Evolutionary conservation across 2,888 invertebrate genomes (phyloP).

Genomic region (Agapostemon virescens): DNA sequence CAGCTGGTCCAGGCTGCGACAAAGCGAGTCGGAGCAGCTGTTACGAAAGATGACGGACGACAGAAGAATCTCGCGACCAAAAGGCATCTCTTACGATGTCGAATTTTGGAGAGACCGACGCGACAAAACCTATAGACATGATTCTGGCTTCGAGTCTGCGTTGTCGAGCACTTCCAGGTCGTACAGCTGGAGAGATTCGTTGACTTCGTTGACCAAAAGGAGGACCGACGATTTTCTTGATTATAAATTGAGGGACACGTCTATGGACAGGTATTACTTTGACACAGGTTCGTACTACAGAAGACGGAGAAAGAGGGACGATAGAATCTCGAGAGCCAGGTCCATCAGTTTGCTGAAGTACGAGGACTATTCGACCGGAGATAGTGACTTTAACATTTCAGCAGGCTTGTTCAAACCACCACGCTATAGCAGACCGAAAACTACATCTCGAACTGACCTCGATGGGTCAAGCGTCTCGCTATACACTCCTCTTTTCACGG

Average conservation of each 20-base stretch:
- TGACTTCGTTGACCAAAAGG: conserved; percentile 48
- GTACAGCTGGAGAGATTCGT: conserved; percentile 64
- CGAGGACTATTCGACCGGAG: conserved; percentile 65
- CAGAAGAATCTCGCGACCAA: conserved; percentile 13
- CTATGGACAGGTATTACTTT: conserved; percentile 57
- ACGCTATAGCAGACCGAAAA: conserved; percentile 34
- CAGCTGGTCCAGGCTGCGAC: conserved; percentile 56
- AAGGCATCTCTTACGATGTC: conserved; percentile 41
- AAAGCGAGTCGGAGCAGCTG: conserved; percentile 65
- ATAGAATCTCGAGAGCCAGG: conserved; percentile 57
- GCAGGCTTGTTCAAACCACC: conserved; percentile 38
- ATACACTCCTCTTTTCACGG: conserved; percentile 33
- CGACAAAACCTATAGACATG: conserved; percentile 42
- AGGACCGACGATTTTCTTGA: conserved; percentile 58
- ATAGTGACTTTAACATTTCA: conserved; percentile 59
- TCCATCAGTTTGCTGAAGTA: conserved; percentile 63
- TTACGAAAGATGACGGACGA: conserved; percentile 45
- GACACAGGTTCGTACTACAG: conserved; percentile 57
- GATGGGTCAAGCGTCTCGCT: conserved; percentile 41
- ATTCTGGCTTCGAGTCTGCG: conserved; percentile 47
- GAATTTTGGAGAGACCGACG: conserved; percentile 50
- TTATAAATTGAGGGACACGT: conserved; percentile 57
- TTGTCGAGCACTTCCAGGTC: conserved; percentile 58
- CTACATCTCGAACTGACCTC: conserved; percentile 38
- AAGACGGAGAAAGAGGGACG: conserved; percentile 58